Base-by-base conservation (phyloP, 64 coral and sea anemone species). In the Anthopleura sola region DNA sequence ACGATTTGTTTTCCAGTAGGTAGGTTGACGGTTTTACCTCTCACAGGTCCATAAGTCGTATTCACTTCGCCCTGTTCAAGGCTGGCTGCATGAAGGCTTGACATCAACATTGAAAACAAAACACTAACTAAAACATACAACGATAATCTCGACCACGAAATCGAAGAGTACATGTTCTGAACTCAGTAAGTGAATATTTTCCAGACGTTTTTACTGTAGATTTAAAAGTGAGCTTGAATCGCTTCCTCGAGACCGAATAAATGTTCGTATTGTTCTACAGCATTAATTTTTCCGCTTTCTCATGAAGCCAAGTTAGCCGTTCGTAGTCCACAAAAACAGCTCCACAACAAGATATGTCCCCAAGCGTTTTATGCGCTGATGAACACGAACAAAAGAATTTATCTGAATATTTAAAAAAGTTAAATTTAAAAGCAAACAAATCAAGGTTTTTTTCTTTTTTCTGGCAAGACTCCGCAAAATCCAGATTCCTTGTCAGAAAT, bases 41-140 rank as follows among this genome's bases (percentile, higher is more conserved):
- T 31, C 21, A 90, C 82, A 19, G 44, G 51, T 16, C 88, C 88
- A 36, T 56, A 90, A 20, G 82, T 78, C 6, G 88, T 90, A 36
- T 38, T 85, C 20, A 85, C 50, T 37, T 75, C 51, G 11, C 19
- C 51, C 15, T 54, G 8, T 56, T 2, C 2, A 71, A 71, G 29
- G 8, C 29, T 71, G 66, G 16, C 23, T 3, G 66, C 66, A 8
- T 16, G 28, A 79, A 79, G 16, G 18, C n/a, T 13, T 20, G 76
- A 79, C 36, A 48, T 79, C 17, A 48, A 0, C 3, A 48, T 48
- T 4, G 11, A 77, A 62, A 62, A 24, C 37, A 79, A 26, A 44
- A 79, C 76, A 46, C 38, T 48, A 79, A 48, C 76, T 26, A 7
- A 44, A 23, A 79, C 76, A 79, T 48, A 79, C 66, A 9, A 71